phyloP scores from a whole-genome alignment of 2,888 invertebrate genomes.

The Leptogaster cylindrica region DNA sequence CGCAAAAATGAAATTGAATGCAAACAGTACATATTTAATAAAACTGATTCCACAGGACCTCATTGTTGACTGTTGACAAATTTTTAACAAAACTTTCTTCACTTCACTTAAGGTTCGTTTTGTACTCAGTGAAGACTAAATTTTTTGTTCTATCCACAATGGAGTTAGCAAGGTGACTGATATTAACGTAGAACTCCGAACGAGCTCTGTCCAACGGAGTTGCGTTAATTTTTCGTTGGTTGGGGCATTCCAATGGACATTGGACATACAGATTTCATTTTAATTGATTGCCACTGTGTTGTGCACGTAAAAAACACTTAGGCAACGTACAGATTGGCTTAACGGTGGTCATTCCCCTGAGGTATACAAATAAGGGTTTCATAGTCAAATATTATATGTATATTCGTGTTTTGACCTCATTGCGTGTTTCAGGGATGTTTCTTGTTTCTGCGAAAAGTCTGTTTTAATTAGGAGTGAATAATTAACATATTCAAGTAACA shows the following conservation, averaged over 20 bases:
- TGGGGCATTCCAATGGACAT: conserved; percentile 5
- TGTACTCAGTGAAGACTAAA: too few species aligned
- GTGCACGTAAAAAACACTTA: too few species aligned
- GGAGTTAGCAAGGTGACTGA: conserved; percentile 28
- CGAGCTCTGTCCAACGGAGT: not conserved
- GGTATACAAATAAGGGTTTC: too few species aligned
- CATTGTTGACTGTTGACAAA: conserved; percentile 28
- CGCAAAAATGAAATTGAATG: conserved; percentile 69
- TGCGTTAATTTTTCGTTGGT: conserved; percentile 5
- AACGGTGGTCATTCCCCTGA: too few species aligned
- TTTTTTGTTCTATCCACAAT: conserved; percentile 4
- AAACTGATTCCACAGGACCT: conserved; percentile 64
- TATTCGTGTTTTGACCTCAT: too few species aligned
- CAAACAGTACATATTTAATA: conserved; percentile 68
- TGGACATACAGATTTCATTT: conserved; percentile 1
- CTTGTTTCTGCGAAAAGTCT: too few species aligned
- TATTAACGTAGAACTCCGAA: not conserved
- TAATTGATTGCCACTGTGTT: conserved; percentile 27
- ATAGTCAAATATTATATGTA: too few species aligned
- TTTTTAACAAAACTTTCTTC: conserved; percentile 1
- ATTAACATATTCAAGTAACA: too few species aligned
- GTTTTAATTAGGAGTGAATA: too few species aligned
- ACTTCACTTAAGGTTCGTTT: conserved; percentile 51
- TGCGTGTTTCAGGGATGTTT: too few species aligned
- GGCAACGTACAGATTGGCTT: too few species aligned